Base-by-base conservation (phyloP, 2,113 vertebrate species). In the Megatriorchis doriae region DNA sequence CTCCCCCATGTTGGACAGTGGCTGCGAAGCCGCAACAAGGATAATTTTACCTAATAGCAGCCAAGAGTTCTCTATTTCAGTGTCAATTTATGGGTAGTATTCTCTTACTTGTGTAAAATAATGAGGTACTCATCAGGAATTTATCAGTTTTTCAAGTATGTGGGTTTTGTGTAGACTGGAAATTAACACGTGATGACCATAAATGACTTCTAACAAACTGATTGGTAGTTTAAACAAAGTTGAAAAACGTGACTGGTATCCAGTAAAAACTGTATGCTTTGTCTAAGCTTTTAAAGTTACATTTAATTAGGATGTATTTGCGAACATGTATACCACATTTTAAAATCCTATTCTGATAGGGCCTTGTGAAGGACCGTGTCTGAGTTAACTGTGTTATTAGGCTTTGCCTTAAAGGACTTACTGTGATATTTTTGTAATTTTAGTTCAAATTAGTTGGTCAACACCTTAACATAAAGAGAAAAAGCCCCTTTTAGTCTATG, bases 11-110 rank as follows among this genome's bases (percentile, higher is more conserved):
- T 16, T 34, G 91, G 81, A 53, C 78, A 83, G 89, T 87, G 90
- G 65, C 29, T 0, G 91, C 52, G 72, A 78, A 92, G 67, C 59
- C 1, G 6, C 71, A 81, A 82, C 66, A 62, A 78, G 86, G 85
- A 89, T 97, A 93, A 93, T 94, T 96, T 97, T 79, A 89, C 92
- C 78, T 52, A 38, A 34, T n/a, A 53, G 93, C 63, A 90, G 94
- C 93, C 94, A 77, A 74, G 94, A 74, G 47, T 72, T 92, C 72
- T 95, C 93, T 38, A 22, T 88, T 38, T 32, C 96, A 80, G 32
- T 7, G 78, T 81, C 43, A 68, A 3, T 84, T 80, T 92, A 38
- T 70, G 90, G 82, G 21, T 79, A 73, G 77, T 68, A 21, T 65
- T 89, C 68, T 72, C 47, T 63, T 40, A 23, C 87, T 26, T 12